phyloP scores from a whole-genome alignment of 2,888 invertebrate species.

The Escarpia spicata region DNA sequence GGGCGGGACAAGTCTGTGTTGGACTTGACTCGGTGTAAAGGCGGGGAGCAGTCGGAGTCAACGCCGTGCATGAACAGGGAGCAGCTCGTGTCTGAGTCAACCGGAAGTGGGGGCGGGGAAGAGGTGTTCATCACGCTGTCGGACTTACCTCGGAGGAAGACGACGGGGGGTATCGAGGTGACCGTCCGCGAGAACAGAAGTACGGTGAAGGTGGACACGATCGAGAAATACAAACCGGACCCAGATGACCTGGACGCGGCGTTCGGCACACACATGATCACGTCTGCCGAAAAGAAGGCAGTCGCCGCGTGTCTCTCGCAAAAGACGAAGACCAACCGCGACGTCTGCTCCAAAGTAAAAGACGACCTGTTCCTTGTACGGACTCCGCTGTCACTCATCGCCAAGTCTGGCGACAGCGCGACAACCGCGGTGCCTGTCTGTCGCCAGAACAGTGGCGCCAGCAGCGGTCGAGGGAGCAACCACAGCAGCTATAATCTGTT shows the following conservation, averaged over 20 bases:
- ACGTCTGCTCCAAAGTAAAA: neutral
- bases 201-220: constrained; percentile 27
- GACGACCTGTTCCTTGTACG: neutral
- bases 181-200: constrained; percentile 29
- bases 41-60: neutral
- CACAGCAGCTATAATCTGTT: neutral
- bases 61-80: neutral
- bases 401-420: neutral
- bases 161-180: constrained; percentile 26
- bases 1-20: neutral
- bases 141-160: neutral
- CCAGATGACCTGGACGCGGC: neutral
- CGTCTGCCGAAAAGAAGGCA: neutral
- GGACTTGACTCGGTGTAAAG: neutral
- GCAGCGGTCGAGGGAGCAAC: constrained; percentile 14
- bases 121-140: constrained; percentile 12
- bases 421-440: neutral
- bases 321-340: neutral
- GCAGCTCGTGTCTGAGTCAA: neutral
- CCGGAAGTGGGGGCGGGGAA: constrained; percentile 7
- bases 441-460: constrained; percentile 8
- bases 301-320: neutral
- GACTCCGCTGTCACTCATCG: neutral
- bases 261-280: neutral
- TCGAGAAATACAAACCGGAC: neutral